A percentile compares a stretch with the other conserved stretches of the same genome.
These are phyloP conservation scores for Abrostola tripartita DNA, from an alignment of 2,888 invertebrate species.

Conservation along the genomic window DNA sequence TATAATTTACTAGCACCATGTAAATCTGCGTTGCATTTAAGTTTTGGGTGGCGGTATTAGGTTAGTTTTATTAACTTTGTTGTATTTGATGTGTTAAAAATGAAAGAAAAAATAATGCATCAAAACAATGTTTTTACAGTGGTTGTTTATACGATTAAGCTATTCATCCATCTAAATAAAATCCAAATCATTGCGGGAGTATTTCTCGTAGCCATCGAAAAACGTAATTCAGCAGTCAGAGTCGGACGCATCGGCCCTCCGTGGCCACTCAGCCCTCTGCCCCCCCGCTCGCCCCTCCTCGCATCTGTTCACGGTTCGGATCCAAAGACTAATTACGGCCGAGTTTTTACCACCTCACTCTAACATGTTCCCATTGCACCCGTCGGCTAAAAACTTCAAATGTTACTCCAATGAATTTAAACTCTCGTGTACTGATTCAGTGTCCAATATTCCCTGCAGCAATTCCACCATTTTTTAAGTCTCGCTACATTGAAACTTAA, in stretches of 20 bases:
- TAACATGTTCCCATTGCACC: conserved; percentile 73
- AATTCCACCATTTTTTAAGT: conserved; percentile 42
- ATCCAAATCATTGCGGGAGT: conserved; percentile 54
- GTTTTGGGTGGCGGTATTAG: too few relatives aligned
- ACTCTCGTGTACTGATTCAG: conserved; percentile 64
- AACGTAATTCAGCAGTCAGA: conserved; percentile 61
- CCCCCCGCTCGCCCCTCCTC: conserved; percentile 54
- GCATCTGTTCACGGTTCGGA: conserved; percentile 77
- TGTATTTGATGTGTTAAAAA: too few relatives aligned
- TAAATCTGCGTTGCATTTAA: not conserved
- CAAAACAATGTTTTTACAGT: too few relatives aligned
- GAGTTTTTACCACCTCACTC: conserved; percentile 77
- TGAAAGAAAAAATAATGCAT: too few relatives aligned
- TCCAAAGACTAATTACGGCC: conserved; percentile 82
- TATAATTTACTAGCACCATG: too few relatives aligned
- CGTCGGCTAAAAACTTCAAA: conserved; percentile 66
- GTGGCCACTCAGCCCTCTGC: conserved; percentile 51
- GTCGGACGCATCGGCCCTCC: conserved; percentile 65
- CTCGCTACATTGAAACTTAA: conserved; percentile 69
- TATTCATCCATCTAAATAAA: conserved; percentile 31
- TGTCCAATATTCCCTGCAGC: conserved; percentile 65
- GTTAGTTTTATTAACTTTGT: not conserved
- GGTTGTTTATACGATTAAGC: conserved; percentile 7
- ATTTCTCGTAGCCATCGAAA: conserved; percentile 56
- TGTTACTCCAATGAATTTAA: conserved; percentile 66